Evolutionary conservation across 2,888 invertebrate species (phyloP).

Genomic region (Ophion obscuratus): DNA sequence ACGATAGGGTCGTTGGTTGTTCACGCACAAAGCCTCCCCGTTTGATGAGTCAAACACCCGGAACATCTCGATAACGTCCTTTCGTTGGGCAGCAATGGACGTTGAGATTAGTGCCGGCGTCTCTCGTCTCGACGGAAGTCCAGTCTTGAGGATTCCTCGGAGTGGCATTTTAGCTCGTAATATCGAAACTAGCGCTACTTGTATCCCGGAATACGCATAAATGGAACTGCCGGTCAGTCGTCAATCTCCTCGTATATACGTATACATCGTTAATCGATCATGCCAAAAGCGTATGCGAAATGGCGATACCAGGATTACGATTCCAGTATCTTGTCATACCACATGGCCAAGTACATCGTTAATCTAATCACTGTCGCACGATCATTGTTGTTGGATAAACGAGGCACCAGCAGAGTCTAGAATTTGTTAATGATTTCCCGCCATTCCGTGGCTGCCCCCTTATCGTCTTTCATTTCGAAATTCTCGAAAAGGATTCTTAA

Average conservation of each 20-base stretch:
- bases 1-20: background rate
- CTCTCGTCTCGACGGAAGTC: constrained; percentile 16
- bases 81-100: constrained; percentile 16
- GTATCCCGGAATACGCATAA: background rate
- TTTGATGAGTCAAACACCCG: background rate
- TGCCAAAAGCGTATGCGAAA: constrained; percentile 47
- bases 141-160: constrained; percentile 3
- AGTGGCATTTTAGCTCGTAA: constrained; percentile 21
- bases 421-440: constrained; percentile 10
- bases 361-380: constrained; percentile 44
- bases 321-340: constrained; percentile 50
- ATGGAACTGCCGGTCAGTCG: constrained; percentile 14
- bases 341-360: constrained; percentile 41
- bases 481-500: background rate
- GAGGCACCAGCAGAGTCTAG: constrained; percentile 3
- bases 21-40: background rate
- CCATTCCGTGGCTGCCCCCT: background rate
- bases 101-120: constrained; percentile 3
- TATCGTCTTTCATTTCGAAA: background rate
- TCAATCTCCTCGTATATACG: constrained; percentile 4
- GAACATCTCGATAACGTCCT: constrained; percentile 2
- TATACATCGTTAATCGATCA: constrained; percentile 44
- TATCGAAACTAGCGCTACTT: background rate
- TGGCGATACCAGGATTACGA: constrained; percentile 53
- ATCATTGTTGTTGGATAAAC: constrained; percentile 16